Conservation (phyloP, 2,797 vertebrate species). For the Paratrypauchen microcephalus region DNA sequence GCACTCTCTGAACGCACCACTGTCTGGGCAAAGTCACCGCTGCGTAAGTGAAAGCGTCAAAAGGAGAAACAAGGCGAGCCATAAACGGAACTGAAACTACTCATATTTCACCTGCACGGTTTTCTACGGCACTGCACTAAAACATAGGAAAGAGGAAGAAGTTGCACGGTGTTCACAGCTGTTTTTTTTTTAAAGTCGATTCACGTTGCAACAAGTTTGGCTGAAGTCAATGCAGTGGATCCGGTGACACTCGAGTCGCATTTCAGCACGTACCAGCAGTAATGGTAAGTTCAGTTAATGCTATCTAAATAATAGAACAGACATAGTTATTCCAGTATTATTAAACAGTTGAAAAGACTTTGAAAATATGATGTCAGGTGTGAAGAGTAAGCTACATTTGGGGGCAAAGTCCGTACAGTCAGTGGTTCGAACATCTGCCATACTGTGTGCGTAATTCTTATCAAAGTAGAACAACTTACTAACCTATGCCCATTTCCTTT, state of each 20-base stretch:
- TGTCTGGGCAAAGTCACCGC: neutral
- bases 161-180: conserved; percentile 24
- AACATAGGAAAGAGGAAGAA: neutral
- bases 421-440: no score
- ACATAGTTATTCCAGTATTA: neutral
- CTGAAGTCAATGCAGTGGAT: conserved; percentile 36
- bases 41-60: conserved; percentile 4
- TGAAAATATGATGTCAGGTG: no score
- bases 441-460: no score
- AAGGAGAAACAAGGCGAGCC: neutral
- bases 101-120: no score
- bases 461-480: no score
- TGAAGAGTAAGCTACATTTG: no score
- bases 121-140: fast-evolving
- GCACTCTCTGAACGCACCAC: conserved; percentile 32
- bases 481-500: no score
- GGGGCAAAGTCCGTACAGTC: no score
- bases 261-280: conserved; percentile 13
- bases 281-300: conserved; percentile 62
- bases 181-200: neutral
- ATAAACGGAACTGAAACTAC: neutral
- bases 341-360: neutral
- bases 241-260: conserved; percentile 43
- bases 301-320: neutral
- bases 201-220: conserved; percentile 3